These are phyloP conservation scores for Megaceryle maxima DNA, from an alignment of 2,113 vertebrate species.

Conservation along the genomic window DNA sequence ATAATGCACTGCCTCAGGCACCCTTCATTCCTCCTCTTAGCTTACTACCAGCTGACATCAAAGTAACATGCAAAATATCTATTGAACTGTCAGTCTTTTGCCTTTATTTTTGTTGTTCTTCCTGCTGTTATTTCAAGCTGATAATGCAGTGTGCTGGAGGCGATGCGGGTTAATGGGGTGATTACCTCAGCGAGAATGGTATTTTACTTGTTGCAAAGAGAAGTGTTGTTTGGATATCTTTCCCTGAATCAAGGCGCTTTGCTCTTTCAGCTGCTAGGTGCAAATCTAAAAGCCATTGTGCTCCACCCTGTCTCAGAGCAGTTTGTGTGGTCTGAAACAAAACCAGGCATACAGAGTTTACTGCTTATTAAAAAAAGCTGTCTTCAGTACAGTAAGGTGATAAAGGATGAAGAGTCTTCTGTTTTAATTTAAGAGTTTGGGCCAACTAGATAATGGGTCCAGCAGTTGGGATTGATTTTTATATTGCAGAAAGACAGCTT, in stretches of 20 bases:
- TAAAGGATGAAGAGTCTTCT: neutral
- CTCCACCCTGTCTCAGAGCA: neutral
- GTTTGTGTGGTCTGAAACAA: neutral
- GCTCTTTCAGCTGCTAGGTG: conserved; percentile 12
- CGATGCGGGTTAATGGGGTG: neutral
- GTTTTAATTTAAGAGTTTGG: neutral
- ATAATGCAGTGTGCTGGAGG: conserved; percentile 17
- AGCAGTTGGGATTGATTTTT: neutral
- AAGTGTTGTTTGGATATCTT: neutral
- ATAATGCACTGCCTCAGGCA: conserved; percentile 11
- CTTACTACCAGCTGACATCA: neutral
- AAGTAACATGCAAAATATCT: neutral
- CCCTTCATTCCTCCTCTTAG: neutral
- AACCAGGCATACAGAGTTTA: neutral
- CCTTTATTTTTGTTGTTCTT: neutral
- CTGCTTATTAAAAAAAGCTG: neutral
- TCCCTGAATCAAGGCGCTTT: neutral
- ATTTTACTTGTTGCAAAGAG: neutral
- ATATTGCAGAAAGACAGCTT: neutral
- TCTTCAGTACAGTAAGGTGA: neutral
- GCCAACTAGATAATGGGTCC: neutral
- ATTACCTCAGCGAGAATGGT: conserved; percentile 14
- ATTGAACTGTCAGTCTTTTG: neutral
- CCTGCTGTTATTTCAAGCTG: neutral
- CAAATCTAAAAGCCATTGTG: neutral